Evolutionary conservation across 1,140 invertebrate species (phyloP), one percentile per base, ranked within the genome.

Genomic region (Berghia stephanieae): DNA sequence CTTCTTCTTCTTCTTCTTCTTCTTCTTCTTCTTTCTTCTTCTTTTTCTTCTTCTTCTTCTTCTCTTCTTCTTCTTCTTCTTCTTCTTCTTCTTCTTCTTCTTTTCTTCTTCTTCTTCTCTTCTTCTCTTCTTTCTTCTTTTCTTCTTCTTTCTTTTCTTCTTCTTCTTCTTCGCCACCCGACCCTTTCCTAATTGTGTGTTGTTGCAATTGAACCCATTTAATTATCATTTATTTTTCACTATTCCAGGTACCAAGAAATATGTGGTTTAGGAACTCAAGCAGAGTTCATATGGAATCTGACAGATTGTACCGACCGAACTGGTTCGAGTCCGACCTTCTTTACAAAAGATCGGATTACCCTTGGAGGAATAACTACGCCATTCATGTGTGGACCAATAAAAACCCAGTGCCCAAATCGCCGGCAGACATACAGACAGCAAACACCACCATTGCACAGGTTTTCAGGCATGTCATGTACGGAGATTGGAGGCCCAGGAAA

Each of bases 261-360:
- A 80, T 80, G 79, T 80, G 76, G 75, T 67, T 63, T 57, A 68
- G 42, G 38, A 70, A 80, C 40, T 73, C 79, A 0, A 46, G 55
- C 21, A 63, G 75, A 16, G 43, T 78, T 43, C 79, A 80, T 46
- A 69, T 78, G 57, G 79, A 80, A 52, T 75, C 75, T 27, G 66
- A 75, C 8, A 34, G 76, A 38, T 68, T 80, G 34, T 80, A 80
- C 66, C 44, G 72, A 5, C 79, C 79, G 18, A 80, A 78, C 71
- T 80, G 79, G 79, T 80, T 80, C 71, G 79, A 80, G 57, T 63
- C 79, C 27, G 76, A 80, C 38, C 57, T 78, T 46, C 76, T 80
- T 13, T 80, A 78, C 71, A 80, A 75, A 52, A 27, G 49, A 0
- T 40, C 44, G 13, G 79, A 80, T 55, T 80, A 75, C 44, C 70